phyloP scores from a whole-genome alignment of 30 jellyfish, hydroid and myxozoan species.

The Aurelia sp. region DNA sequence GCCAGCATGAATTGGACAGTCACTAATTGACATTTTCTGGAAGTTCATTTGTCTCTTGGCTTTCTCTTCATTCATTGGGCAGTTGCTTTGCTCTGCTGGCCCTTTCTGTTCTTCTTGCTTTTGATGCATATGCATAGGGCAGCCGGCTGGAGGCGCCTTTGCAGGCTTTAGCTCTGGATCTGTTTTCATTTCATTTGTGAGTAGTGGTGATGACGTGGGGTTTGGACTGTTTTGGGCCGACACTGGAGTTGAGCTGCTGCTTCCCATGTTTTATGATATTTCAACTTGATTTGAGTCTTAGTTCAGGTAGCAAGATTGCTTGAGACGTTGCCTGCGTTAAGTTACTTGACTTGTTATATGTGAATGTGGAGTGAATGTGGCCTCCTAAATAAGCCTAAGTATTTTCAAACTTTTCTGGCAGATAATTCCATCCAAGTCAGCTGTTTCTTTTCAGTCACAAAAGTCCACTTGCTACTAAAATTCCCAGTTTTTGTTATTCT shows the following conservation, averaged over 20 bases:
- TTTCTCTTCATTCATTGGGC: slow-evolving; percentile 79
- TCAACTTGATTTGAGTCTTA: neutral
- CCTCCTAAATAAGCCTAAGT: too few species aligned
- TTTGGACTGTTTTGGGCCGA: neutral
- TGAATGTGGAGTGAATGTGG: too few species aligned
- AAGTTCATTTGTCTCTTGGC: slow-evolving; percentile 2
- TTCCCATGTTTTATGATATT: slow-evolving; percentile 16
- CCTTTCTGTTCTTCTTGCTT: neutral
- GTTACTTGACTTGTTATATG: too few species aligned
- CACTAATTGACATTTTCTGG: slow-evolving; percentile 33
- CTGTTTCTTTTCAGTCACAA: too few species aligned
- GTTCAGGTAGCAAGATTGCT: too few species aligned
- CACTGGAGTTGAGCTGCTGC: slow-evolving; percentile 17
- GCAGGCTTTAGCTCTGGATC: neutral
- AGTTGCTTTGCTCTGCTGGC: slow-evolving; percentile 8
- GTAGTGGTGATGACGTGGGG: neutral
- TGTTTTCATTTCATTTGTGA: neutral
- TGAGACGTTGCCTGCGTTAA: too few species aligned
- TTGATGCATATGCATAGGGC: slow-evolving; percentile 73
- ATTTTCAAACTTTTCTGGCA: too few species aligned
- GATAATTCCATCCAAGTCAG: too few species aligned
- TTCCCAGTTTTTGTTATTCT: too few species aligned
- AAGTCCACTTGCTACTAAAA: too few species aligned
- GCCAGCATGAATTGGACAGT: slow-evolving; percentile 73
- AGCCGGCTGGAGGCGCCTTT: slow-evolving; percentile 62